Conservation (phyloP, 2,113 vertebrate species). For the Numenius arquata region DNA sequence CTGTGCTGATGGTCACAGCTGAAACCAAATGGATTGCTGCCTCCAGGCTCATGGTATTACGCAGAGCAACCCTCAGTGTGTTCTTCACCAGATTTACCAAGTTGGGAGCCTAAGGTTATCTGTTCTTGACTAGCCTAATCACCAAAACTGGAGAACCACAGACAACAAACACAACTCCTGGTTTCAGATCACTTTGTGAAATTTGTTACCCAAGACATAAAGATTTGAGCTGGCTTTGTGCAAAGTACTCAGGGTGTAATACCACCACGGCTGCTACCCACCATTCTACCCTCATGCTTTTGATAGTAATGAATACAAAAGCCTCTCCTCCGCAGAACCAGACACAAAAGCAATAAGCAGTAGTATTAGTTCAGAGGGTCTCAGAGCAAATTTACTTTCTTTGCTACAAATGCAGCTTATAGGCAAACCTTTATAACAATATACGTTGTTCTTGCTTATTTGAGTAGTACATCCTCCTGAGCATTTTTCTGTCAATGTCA, state of each 20-base stretch:
- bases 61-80: not conserved
- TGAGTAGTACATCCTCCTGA: not conserved
- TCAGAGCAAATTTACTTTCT: not conserved
- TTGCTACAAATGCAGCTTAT: not conserved
- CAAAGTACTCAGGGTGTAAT: not conserved
- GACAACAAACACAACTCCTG: not conserved
- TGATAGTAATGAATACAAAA: not conserved
- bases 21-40: not conserved
- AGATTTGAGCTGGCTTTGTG: not conserved
- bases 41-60: not conserved
- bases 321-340: not conserved
- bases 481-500: not conserved
- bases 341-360: not conserved
- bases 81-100: not conserved
- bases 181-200: not conserved
- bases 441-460: not conserved
- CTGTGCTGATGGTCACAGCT: not conserved
- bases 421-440: not conserved
- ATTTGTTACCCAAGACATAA: not conserved
- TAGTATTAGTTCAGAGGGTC: not conserved
- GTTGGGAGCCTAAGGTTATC: not conserved
- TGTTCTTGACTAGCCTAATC: not conserved
- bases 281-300: not conserved
- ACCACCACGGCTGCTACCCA: not conserved
- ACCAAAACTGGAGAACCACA: not conserved